Evolutionary conservation across 2,113 vertebrate species (phyloP).

Genomic region (Corydoras maculifer): DNA sequence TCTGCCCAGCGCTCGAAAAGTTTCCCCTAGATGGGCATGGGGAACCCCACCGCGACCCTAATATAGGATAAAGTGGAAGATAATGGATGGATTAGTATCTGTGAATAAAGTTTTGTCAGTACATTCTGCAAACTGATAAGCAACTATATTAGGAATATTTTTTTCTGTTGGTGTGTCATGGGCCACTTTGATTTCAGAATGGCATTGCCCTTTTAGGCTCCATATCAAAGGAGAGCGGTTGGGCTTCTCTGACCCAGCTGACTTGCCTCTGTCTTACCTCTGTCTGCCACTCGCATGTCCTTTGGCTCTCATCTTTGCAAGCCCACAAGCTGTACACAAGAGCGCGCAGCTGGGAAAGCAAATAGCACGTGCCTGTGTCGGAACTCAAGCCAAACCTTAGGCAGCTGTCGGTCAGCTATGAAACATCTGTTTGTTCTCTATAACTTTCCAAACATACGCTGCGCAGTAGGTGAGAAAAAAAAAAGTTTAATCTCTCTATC

Average conservation of each 20-base stretch:
- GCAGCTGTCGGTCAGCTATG: slow-evolving; percentile 2
- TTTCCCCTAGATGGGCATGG: too few species aligned
- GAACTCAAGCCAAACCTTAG: slow-evolving; percentile 10
- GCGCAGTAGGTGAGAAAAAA: slow-evolving; percentile 40
- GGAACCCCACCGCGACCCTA: too few species aligned
- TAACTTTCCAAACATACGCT: slow-evolving; percentile 51
- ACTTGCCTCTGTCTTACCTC: slow-evolving; percentile 8
- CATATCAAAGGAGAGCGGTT: neutral
- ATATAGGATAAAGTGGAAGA: too few species aligned
- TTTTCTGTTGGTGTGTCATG: too few species aligned
- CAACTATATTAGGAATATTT: too few species aligned
- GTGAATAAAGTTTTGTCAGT: too few species aligned
- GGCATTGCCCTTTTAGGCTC: neutral
- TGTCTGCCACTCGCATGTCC: slow-evolving; percentile 30
- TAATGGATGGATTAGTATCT: too few species aligned
- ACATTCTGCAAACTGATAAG: too few species aligned
- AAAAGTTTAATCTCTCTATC: slow-evolving; percentile 42
- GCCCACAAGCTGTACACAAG: neutral
- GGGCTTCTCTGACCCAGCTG: neutral
- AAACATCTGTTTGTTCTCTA: slow-evolving; percentile 58
- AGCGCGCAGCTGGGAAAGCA: slow-evolving; percentile 11
- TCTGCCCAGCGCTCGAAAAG: too few species aligned
- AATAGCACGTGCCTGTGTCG: slow-evolving; percentile 5
- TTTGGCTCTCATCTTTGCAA: slow-evolving; percentile 19
- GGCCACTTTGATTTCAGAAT: too few species aligned